Evolutionary conservation across 2,113 vertebrate genomes (phyloP).

Genomic region (Jaculus jaculus): DNA sequence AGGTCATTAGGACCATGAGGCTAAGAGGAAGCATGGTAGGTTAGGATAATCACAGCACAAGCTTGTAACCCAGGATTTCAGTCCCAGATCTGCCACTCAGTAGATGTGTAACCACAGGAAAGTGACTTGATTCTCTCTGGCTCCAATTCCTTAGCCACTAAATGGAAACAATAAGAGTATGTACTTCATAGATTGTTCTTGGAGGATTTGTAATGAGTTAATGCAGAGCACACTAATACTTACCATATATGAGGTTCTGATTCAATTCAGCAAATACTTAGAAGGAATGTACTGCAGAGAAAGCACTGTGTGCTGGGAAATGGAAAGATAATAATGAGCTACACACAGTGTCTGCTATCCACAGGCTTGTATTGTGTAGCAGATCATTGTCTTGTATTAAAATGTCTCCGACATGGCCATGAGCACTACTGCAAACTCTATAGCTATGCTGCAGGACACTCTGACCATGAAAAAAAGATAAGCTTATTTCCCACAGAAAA

Average conservation of each 20-base stretch:
- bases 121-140: not conserved
- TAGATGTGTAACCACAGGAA: not conserved
- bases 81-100: not conserved
- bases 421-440: not conserved
- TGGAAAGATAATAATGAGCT: not conserved
- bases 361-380: not conserved
- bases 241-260: not conserved
- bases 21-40: not conserved
- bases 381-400: slow-evolving; percentile 10
- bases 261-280: not conserved
- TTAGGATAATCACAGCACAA: not conserved
- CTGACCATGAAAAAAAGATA: not conserved
- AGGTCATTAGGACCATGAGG: fast-evolving
- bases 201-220: not conserved
- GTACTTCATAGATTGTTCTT: not conserved
- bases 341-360: not conserved
- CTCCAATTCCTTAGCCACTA: not conserved
- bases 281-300: not conserved
- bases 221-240: not conserved
- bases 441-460: not conserved
- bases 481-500: slow-evolving; percentile 29
- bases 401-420: slow-evolving; percentile 15
- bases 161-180: not conserved
- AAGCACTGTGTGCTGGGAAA: not conserved
- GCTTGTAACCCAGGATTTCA: not conserved